These are phyloP conservation scores for Lithodes maja DNA, from an alignment of 2,888 invertebrate species.

Conservation along the genomic window DNA sequence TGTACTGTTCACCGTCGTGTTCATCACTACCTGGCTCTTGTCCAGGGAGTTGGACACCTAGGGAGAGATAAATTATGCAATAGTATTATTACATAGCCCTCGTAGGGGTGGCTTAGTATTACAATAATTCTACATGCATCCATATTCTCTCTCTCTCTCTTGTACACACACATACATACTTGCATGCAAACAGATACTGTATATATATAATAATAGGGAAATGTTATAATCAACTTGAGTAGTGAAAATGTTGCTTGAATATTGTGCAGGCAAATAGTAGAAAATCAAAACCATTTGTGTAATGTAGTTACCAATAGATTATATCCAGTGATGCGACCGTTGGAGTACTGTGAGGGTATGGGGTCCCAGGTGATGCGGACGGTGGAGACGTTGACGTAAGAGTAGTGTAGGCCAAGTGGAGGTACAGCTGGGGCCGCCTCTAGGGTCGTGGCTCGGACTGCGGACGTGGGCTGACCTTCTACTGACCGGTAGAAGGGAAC, in stretches of 20 bases:
- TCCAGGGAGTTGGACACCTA: no score
- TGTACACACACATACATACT: neutral
- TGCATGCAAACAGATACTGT: neutral
- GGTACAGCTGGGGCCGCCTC: conserved; percentile 77
- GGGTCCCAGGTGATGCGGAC: conserved; percentile 67
- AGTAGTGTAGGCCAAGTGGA: conserved; percentile 57
- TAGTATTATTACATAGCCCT: no score
- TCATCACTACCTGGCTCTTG: conserved; percentile 30
- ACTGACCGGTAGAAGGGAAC: conserved; percentile 92
- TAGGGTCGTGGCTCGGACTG: conserved; percentile 85
- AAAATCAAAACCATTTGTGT: neutral
- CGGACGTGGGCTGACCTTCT: conserved; percentile 92
- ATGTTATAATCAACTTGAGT: neutral
- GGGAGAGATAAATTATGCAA: no score
- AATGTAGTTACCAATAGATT: conserved; percentile 54
- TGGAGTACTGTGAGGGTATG: conserved; percentile 56
- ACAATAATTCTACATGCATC: no score
- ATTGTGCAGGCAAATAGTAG: no score
- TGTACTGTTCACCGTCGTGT: conserved; percentile 63
- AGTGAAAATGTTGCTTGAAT: no score
- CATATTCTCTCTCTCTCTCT: neutral
- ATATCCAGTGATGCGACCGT: conserved; percentile 67
- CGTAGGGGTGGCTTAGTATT: conserved; percentile 11
- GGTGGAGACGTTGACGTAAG: conserved; percentile 62
- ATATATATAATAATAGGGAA: neutral